Evolutionary conservation across 2,888 invertebrate species (phyloP).

Genomic region (Molorchus minor): DNA sequence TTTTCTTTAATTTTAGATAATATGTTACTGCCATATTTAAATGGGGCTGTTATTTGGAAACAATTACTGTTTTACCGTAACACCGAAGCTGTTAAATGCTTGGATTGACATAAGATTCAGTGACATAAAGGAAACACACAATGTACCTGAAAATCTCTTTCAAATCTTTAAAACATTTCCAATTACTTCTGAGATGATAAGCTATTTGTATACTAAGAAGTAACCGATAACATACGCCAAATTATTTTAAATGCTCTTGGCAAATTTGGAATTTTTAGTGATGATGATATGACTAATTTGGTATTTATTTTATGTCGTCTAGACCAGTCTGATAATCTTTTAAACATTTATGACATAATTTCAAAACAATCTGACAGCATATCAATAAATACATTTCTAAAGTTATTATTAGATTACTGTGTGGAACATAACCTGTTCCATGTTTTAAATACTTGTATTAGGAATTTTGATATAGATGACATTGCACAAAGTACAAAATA

Average conservation of each 20-base stretch:
- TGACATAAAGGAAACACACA: conserved; percentile 23
- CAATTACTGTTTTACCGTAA: conserved; percentile 69
- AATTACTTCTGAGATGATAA: conserved; percentile 70
- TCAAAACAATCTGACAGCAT: conserved; percentile 51
- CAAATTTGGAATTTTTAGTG: conserved; percentile 72
- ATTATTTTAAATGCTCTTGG: conserved; percentile 69
- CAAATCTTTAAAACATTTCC: conserved; percentile 66
- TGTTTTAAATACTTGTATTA: conserved; percentile 66
- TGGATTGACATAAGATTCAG: conserved; percentile 70
- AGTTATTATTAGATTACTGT: conserved; percentile 66
- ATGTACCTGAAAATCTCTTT: conserved; percentile 64
- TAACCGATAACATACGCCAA: conserved; percentile 68
- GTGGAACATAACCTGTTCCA: conserved; percentile 66
- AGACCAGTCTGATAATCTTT: conserved; percentile 67
- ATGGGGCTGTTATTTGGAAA: conserved; percentile 68
- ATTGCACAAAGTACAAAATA: conserved; percentile 44
- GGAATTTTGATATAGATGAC: conserved; percentile 55
- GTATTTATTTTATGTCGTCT: conserved; percentile 69
- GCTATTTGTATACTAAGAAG: conserved; percentile 64
- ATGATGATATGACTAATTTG: conserved; percentile 67
- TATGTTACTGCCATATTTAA: conserved; percentile 65
- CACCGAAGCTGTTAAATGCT: conserved; percentile 66
- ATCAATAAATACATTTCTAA: conserved; percentile 64
- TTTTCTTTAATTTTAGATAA: conserved; percentile 70
- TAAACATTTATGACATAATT: conserved; percentile 67